Evolutionary conservation across 2,888 invertebrate genomes (phyloP).

Genomic region (Malthinus seriepunctatus): DNA sequence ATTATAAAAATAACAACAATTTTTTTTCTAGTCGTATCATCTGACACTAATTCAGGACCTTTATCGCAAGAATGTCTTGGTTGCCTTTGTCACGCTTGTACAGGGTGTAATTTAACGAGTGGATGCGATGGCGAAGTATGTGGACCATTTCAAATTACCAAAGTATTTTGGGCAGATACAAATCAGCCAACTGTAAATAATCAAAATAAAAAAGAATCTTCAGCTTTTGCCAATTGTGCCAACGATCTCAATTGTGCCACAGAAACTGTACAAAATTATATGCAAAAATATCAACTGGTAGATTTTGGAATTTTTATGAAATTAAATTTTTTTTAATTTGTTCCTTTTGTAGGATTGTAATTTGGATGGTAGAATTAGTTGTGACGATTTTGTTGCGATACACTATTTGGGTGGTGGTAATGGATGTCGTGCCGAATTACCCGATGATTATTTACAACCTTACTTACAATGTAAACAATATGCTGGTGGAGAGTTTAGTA

Average conservation of each 20-base stretch:
- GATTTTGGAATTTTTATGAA: too few species aligned
- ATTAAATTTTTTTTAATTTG: too few species aligned
- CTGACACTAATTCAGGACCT: too few species aligned
- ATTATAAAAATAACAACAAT: too few species aligned
- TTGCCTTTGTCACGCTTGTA: slow-evolving; percentile 81
- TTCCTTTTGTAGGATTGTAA: slow-evolving; percentile 71
- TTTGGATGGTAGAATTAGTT: slow-evolving; percentile 74
- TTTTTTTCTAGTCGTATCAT: too few species aligned
- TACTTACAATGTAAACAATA: slow-evolving; percentile 68
- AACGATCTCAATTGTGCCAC: slow-evolving; percentile 80
- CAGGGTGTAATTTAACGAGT: slow-evolving; percentile 69
- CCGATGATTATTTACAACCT: slow-evolving; percentile 63
- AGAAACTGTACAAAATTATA: slow-evolving; percentile 77
- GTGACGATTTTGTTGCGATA: slow-evolving; percentile 81
- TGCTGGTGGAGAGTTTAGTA: slow-evolving; percentile 43
- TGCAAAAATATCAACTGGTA: slow-evolving; percentile 76
- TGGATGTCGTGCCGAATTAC: slow-evolving; percentile 67
- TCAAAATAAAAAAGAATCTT: slow-evolving; percentile 58
- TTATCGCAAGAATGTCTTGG: slow-evolving; percentile 69
- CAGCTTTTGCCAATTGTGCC: slow-evolving; percentile 73
- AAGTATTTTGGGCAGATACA: slow-evolving; percentile 86
- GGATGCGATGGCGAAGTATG: slow-evolving; percentile 73
- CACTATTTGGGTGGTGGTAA: slow-evolving; percentile 76
- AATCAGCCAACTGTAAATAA: slow-evolving; percentile 69
- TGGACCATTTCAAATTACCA: slow-evolving; percentile 83